These are phyloP conservation scores for Hyles lineata DNA, from an alignment of 2,888 invertebrate genomes.

Conservation along the genomic window DNA sequence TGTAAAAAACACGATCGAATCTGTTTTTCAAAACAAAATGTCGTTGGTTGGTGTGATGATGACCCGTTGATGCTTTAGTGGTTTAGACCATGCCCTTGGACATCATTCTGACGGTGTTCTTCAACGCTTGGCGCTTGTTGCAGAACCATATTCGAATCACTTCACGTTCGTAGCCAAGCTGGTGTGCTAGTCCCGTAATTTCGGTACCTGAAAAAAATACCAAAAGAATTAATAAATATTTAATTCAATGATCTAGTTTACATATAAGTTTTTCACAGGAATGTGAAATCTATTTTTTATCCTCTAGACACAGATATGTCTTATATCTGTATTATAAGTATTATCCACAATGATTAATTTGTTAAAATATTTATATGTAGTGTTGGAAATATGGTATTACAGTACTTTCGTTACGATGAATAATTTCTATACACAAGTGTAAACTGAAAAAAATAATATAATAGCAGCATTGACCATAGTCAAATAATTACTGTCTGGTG, in stretches of 20 bases:
- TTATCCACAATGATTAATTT: too few species aligned
- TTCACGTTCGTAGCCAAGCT: conserved; percentile 98
- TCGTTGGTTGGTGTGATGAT: conserved; percentile 33
- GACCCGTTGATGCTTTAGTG: conserved; percentile 70
- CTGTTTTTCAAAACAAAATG: conserved; percentile 47
- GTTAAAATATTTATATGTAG: too few species aligned
- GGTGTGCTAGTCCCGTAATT: conserved; percentile 97
- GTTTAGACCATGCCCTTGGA: conserved; percentile 92
- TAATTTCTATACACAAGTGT: too few species aligned
- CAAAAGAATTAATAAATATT: conserved; percentile 28
- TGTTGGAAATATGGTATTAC: too few species aligned
- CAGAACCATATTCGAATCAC: conserved; percentile 99
- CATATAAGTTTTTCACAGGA: too few species aligned
- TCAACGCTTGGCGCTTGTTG: conserved; percentile 98
- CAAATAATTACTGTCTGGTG: background rate
- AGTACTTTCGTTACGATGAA: too few species aligned
- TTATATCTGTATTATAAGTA: too few species aligned
- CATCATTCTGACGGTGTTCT: conserved; percentile 98
- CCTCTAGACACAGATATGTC: too few species aligned
- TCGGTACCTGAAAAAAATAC: conserved; percentile 91
- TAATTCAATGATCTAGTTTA: background rate
- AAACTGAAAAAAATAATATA: too few species aligned
- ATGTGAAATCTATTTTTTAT: too few species aligned
- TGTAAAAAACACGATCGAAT: conserved; percentile 58
- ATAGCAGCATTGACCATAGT: background rate